Conservation (phyloP, 2,797 vertebrate species). For the Cossypha niveicapilla region DNA sequence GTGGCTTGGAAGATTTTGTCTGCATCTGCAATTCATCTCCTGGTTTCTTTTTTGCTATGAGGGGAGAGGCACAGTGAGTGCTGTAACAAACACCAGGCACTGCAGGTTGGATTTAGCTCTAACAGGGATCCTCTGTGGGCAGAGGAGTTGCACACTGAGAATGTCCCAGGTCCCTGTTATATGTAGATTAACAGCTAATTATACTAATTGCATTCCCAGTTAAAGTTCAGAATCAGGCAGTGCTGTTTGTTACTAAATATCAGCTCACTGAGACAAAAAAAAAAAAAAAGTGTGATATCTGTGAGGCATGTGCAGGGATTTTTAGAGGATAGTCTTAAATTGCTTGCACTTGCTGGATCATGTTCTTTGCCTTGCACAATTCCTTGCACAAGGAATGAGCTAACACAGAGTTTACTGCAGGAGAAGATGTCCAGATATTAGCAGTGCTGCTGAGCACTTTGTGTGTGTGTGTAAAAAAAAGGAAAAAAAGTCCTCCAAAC, state of each 20-base stretch:
- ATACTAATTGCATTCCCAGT: neutral
- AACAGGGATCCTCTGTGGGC: neutral
- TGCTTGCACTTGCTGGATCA: neutral
- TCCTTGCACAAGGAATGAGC: neutral
- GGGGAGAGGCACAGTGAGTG: neutral
- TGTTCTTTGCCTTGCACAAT: neutral
- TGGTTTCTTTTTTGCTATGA: neutral
- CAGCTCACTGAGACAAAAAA: neutral
- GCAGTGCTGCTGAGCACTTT: neutral
- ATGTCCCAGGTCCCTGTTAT: neutral
- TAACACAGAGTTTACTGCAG: neutral
- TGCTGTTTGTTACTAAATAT: neutral
- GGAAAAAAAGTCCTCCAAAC: neutral
- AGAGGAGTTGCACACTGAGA: neutral
- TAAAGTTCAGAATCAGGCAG: neutral
- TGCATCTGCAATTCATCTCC: slow-evolving; percentile 50
- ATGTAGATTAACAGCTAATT: neutral
- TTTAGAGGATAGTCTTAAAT: neutral
- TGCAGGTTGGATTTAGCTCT: neutral
- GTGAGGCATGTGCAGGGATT: neutral
- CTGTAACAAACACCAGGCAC: neutral
- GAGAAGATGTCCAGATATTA: neutral
- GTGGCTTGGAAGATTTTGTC: slow-evolving; percentile 48
- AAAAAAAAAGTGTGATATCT: neutral
- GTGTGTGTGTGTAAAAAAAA: neutral